Evolutionary conservation across 2,113 vertebrate species (phyloP), one percentile per base, ranked within the genome.

Genomic region (Mastomys coucha): DNA sequence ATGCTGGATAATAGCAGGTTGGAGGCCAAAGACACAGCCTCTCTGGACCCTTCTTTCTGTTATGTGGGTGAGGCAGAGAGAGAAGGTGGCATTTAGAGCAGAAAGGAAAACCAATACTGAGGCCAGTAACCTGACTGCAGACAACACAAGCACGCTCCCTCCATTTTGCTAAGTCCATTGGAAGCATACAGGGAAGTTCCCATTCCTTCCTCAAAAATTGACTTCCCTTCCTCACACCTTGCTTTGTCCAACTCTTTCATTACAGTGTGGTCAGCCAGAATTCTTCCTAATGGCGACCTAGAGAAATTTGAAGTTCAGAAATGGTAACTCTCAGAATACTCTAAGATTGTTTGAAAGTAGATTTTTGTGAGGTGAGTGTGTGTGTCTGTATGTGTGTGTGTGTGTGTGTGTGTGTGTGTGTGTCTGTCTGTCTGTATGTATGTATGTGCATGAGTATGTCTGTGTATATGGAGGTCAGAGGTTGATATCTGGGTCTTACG

Each of bases 191-290:
- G 70, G 78, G 11, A 67, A 33, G 90, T 51, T 80, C 9, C 3
- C 14, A 24, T 65, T 77, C 63, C 39, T 78, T 89, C 73, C 76
- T 56, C 22, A 93, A 28, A 93, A 91, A 97, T 93, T 96, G 95
- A 95, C 95, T 91, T 97, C 94, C 63, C 69, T n/a, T 42, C 58
- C 95, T 69, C 92, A 96, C 84, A 93, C 91, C 76, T 36, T 80
- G 22, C 60, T 95, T 93, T 93, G 87, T 93, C 82, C 95, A 93
- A 88, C 96, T 69, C 69, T 58, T 97, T 91, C 97, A 77, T 94
- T 94, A 95, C 84, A 36, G 24, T 56, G 60, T 16, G 20, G 91
- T 4, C 1, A 33, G 19, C 31, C 92, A 92, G 28, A 93, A 72
- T 92, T 91, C 42, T 75, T 85, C 85, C 3, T 0, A 82, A 95